Conservation (phyloP, 1,140 invertebrate genomes). For the Drosophila simulans region DNA sequence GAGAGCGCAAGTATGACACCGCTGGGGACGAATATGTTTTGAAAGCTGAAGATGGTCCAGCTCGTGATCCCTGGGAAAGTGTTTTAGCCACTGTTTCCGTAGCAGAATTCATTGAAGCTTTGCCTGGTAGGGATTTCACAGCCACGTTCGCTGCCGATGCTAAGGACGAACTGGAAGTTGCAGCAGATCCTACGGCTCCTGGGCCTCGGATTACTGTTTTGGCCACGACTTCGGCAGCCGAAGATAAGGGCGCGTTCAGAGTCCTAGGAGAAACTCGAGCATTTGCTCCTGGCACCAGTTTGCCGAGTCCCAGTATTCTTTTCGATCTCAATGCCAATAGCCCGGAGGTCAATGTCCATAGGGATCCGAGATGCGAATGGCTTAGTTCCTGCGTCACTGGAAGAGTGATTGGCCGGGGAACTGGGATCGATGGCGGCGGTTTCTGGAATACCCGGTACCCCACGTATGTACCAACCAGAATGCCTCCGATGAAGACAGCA, state of each 20-base stretch:
- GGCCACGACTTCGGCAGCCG: neutral
- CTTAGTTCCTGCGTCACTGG: neutral
- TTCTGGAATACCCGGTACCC: neutral
- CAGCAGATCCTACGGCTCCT: neutral
- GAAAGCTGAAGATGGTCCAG: neutral
- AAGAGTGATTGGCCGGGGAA: neutral
- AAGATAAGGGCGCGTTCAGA: neutral
- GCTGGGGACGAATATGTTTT: neutral
- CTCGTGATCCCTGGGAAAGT: neutral
- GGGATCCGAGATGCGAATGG: neutral
- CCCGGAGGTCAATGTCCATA: slow-evolving; percentile 3
- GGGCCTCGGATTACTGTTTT: neutral
- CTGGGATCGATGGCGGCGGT: neutral
- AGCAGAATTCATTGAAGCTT: neutral
- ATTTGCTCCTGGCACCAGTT: neutral
- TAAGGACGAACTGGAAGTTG: neutral
- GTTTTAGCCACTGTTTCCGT: neutral
- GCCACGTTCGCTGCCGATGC: neutral
- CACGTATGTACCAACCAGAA: neutral
- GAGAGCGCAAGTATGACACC: neutral
- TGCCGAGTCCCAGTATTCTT: neutral
- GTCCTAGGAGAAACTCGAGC: neutral
- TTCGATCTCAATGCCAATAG: slow-evolving; percentile 1
- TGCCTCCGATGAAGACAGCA: neutral
- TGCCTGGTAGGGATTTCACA: neutral